These are phyloP conservation scores for Poeciliopsis retropinna DNA, from an alignment of 2,113 vertebrate genomes.

Conservation along the genomic window DNA sequence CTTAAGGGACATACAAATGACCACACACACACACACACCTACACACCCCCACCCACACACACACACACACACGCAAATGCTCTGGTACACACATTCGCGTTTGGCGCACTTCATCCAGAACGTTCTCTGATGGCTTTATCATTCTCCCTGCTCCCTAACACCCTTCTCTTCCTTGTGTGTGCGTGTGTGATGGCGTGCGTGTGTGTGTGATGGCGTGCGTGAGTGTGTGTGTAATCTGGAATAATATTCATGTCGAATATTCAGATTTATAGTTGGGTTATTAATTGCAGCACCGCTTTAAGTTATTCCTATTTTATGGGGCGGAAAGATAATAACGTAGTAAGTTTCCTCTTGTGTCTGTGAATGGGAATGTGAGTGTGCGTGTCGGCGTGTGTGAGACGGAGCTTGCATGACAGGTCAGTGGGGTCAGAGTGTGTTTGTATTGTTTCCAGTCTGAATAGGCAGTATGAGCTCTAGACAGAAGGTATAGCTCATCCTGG, in stretches of 20 bases:
- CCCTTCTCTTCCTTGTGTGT: slow-evolving; percentile 48
- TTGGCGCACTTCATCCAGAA: slow-evolving; percentile 79
- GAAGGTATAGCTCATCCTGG: slow-evolving; percentile 57
- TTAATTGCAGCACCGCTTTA: slow-evolving; percentile 81
- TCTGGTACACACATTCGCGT: slow-evolving; percentile 69
- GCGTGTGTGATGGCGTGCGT: slow-evolving; percentile 14
- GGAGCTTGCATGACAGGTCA: slow-evolving; percentile 62
- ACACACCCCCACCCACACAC: slow-evolving; percentile 47
- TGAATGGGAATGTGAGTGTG: slow-evolving; percentile 15
- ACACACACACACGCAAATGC: slow-evolving; percentile 52
- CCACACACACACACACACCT: slow-evolving; percentile 39
- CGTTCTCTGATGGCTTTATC: slow-evolving; percentile 80
- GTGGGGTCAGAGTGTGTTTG: slow-evolving; percentile 65
- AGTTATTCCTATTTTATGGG: slow-evolving; percentile 84
- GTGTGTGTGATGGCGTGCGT: slow-evolving; percentile 37
- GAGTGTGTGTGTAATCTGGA: slow-evolving; percentile 73
- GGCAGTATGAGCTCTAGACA: slow-evolving; percentile 42
- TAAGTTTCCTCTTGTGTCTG: slow-evolving; percentile 73
- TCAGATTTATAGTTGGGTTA: slow-evolving; percentile 83
- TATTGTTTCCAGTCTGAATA: slow-evolving; percentile 64
- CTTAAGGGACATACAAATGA: slow-evolving; percentile 61
- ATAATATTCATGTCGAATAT: slow-evolving; percentile 81
- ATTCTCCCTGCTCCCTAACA: slow-evolving; percentile 71
- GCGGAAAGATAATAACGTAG: slow-evolving; percentile 87
- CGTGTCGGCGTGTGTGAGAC: not conserved